Evolutionary conservation across 1,140 invertebrate genomes (phyloP), one percentile per base, ranked within the genome.

Genomic region (Heliothis subflexa): DNA sequence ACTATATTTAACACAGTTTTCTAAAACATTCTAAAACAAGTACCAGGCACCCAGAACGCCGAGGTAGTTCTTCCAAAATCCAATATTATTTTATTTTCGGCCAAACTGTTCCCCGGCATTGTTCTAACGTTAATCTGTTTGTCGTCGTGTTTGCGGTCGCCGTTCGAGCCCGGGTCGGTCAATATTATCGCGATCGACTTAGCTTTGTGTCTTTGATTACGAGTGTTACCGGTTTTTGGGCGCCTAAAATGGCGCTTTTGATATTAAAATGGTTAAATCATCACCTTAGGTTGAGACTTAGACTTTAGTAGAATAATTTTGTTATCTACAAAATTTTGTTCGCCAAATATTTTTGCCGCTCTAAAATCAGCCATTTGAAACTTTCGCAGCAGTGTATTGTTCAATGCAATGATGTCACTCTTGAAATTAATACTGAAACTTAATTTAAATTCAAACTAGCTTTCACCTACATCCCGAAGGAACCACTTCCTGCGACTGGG

Each of bases 121-220:
- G 79, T 79, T 73, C 72, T 78, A 75, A 13, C 68, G 78, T 83
- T 90, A 91, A 91, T 91, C 86, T 91, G 90, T 90, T 91, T 91
- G 88, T 82, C 55, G 16, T 16, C 33, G 52, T 84, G 80, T 85
- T 84, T 86, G 80, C 49, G 81, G 79, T 83, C 73, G 81, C 71
- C 62, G 79, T 83, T 86, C 82, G 82, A 86, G 80, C 78, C 78
- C 61, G 82, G 78, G 75, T 84, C 78, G 61, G 88, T 90, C 83
- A 91, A 90, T 84, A 91, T 87, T 86, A 78, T 85, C 72, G 33
- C 68, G 77, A 78, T 78, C 71, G 78, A 77, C 74, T 76, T 66
- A 66, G 74, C 74, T 66, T 64, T 78, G 70, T 73, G 71, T 70
- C 74, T 75, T 75, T 64, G 50, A 78, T 78, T 73, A 81, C 74